A percentile compares a stretch with the other conserved stretches of the same genome.
These are phyloP conservation scores for Phaetusa simplex DNA, from an alignment of 2,113 vertebrate species.

Conservation along the genomic window DNA sequence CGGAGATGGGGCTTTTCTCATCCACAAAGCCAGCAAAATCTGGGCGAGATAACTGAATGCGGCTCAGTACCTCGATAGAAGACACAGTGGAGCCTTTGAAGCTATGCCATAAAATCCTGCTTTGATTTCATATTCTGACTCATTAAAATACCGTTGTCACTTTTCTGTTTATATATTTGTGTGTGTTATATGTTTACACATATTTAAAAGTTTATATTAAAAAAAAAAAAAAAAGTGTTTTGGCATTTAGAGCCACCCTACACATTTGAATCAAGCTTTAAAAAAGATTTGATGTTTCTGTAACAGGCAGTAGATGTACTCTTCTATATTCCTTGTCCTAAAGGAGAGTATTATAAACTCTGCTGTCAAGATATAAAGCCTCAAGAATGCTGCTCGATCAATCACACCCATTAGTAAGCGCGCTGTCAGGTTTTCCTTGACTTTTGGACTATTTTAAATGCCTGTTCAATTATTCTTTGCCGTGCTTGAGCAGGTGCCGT, in stretches of 20 bases:
- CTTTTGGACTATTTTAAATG: conserved; percentile 5
- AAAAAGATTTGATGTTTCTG: background rate
- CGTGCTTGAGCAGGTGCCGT: background rate
- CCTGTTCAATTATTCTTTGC: background rate
- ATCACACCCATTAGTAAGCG: conserved; percentile 18
- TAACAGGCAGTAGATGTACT: background rate
- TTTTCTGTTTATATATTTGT: background rate
- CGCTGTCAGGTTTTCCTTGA: background rate
- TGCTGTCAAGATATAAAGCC: background rate
- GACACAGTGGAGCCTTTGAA: background rate
- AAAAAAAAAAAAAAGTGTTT: background rate
- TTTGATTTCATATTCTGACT: background rate
- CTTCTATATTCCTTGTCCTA: background rate
- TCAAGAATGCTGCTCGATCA: background rate
- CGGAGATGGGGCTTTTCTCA: background rate
- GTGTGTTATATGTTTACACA: background rate
- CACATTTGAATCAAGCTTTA: background rate
- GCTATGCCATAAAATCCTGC: background rate
- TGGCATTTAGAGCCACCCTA: background rate
- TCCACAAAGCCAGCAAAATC: background rate
- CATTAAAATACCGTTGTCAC: background rate
- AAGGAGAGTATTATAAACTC: conserved; percentile 4
- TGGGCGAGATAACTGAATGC: too few relatives aligned
- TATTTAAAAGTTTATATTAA: background rate
- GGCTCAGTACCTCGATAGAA: accelerated